phyloP scores from a whole-genome alignment of 1,140 invertebrate genomes.

The Zaprionus vittiger region DNA sequence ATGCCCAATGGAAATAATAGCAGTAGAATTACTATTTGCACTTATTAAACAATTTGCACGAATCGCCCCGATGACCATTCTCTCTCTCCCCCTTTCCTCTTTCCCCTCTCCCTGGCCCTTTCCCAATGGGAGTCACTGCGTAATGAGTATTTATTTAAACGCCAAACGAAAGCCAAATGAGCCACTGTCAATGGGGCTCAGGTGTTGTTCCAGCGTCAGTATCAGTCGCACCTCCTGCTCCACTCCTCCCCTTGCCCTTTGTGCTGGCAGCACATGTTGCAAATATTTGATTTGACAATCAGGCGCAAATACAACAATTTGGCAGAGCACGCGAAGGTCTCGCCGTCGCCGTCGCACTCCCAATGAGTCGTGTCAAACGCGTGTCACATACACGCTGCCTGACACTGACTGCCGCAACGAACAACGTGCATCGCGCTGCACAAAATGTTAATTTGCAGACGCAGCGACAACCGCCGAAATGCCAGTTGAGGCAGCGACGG shows the following conservation, averaged over 20 bases:
- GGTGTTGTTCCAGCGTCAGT: background rate
- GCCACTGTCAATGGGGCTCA: slow-evolving; percentile 7
- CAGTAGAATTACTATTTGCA: slow-evolving; percentile 10
- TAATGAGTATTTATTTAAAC: slow-evolving; percentile 16
- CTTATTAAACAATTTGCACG: slow-evolving; percentile 14
- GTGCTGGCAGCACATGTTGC: slow-evolving; percentile 11
- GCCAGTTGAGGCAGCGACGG: slow-evolving; percentile 24
- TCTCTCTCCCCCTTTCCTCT: background rate
- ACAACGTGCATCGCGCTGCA: slow-evolving; percentile 51
- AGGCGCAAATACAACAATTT: slow-evolving; percentile 77
- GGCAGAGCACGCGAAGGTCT: slow-evolving; percentile 38
- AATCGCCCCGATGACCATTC: slow-evolving; percentile 1
- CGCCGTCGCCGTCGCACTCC: background rate
- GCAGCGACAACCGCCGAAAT: slow-evolving; percentile 44
- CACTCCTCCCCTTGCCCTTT: background rate
- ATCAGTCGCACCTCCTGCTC: background rate
- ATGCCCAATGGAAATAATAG: background rate
- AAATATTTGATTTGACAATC: slow-evolving; percentile 80
- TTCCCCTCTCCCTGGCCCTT: background rate
- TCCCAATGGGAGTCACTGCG: background rate
- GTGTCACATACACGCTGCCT: slow-evolving; percentile 49
- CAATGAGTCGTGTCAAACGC: slow-evolving; percentile 51
- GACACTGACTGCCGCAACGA: slow-evolving; percentile 9
- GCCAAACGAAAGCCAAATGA: slow-evolving; percentile 16
- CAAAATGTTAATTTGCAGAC: slow-evolving; percentile 77